phyloP scores from a whole-genome alignment of 2,797 vertebrate species.

The Naso thynnoides region DNA sequence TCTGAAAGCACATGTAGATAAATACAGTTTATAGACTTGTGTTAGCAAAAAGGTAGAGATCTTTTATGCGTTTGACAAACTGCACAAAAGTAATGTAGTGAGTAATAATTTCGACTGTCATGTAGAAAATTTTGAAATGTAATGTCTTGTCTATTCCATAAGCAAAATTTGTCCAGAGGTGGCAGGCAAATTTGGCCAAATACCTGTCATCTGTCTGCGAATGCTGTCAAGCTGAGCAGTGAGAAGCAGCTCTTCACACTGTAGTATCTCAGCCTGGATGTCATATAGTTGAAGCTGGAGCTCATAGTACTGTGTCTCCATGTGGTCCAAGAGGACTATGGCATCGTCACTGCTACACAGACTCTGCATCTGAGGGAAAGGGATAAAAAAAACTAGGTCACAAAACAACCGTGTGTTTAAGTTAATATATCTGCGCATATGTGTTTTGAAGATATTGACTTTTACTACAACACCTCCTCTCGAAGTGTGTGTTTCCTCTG shows the following conservation, averaged over 20 bases:
- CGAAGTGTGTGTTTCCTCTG: conserved; percentile 94
- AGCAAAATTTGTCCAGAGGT: background rate
- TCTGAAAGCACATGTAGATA: conserved; percentile 82
- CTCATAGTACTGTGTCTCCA: conserved; percentile 96
- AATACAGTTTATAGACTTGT: background rate
- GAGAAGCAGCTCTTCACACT: conserved; percentile 95
- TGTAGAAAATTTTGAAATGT: background rate
- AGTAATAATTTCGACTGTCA: background rate
- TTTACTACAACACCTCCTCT: conserved; percentile 88
- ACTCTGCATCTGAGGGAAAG: conserved; percentile 90
- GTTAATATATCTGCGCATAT: background rate
- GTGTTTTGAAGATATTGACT: background rate
- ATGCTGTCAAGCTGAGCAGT: conserved; percentile 95
- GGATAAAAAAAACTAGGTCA: conserved; percentile 6
- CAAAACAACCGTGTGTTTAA: conserved; percentile 1
- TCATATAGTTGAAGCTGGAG: conserved; percentile 97
- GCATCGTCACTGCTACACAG: conserved; percentile 93
- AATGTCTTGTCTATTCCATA: background rate
- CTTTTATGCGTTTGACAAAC: conserved; percentile 1
- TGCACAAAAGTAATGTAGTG: background rate
- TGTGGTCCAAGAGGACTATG: conserved; percentile 90
- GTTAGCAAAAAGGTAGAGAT: background rate
- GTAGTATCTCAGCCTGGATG: conserved; percentile 97
- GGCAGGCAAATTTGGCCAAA: background rate
- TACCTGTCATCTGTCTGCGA: conserved; percentile 94